These are phyloP conservation scores for Drosophila oshimai DNA, from an alignment of 1,140 invertebrate genomes.

Conservation along the genomic window DNA sequence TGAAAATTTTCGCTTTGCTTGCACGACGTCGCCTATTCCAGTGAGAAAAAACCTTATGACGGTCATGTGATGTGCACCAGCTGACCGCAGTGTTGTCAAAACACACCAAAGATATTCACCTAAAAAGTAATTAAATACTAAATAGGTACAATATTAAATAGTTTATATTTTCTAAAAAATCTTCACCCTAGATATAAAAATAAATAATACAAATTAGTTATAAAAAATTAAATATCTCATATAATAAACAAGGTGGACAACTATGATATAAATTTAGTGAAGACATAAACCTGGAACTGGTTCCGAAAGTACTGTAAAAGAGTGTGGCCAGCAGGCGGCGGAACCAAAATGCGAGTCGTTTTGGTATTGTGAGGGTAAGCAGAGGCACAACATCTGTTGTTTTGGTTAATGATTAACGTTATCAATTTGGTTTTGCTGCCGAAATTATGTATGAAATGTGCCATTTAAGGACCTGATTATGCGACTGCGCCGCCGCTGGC, in stretches of 20 bases:
- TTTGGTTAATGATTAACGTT: too few species aligned
- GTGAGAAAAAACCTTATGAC: constrained; percentile 57
- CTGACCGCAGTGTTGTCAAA: constrained; percentile 3
- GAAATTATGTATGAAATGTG: not conserved
- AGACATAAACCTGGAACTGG: not conserved
- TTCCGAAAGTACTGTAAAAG: not conserved
- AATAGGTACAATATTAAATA: too few species aligned
- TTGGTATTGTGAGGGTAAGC: too few species aligned
- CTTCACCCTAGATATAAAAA: not conserved
- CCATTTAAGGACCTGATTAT: constrained; percentile 20
- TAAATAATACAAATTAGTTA: too few species aligned
- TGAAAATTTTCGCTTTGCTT: constrained; percentile 49
- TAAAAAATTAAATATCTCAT: too few species aligned
- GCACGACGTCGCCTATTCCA: constrained; percentile 42
- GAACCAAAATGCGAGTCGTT: too few species aligned
- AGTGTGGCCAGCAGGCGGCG: too few species aligned
- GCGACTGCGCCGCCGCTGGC: constrained; percentile 67
- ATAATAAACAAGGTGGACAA: not conserved
- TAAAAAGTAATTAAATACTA: not conserved
- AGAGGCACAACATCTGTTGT: too few species aligned
- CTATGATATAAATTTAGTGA: not conserved
- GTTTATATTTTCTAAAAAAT: too few species aligned
- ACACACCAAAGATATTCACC: not conserved
- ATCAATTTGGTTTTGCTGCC: not conserved
- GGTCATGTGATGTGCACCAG: constrained; percentile 53